Conservation (phyloP, 1,140 invertebrate species). For the Anthonomus grandis region DNA sequence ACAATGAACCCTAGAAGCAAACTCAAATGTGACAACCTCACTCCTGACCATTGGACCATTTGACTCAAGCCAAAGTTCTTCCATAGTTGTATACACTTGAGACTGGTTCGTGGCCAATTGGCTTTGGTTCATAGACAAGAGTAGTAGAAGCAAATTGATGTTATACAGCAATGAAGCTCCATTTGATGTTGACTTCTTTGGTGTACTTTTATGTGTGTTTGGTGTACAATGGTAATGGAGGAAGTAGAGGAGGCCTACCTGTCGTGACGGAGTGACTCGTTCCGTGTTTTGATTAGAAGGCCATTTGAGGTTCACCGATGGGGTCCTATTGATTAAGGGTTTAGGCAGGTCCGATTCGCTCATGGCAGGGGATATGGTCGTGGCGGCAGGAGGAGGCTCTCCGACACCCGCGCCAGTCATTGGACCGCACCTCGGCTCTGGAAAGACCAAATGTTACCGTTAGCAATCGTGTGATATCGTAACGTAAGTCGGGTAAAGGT, state of each 20-base stretch:
- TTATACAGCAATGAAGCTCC: no score
- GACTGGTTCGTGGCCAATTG: no score
- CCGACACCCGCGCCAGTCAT: conserved; percentile 51
- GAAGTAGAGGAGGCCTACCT: conserved; percentile 30
- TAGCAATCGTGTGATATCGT: no score
- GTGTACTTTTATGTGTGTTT: no score
- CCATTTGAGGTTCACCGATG: conserved; percentile 53
- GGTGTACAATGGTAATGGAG: not conserved
- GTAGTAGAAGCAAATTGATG: no score
- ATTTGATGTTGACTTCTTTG: no score
- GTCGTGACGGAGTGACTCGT: conserved; percentile 43
- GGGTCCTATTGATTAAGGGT: conserved; percentile 52
- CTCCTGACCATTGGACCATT: no score
- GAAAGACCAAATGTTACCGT: conserved; percentile 19
- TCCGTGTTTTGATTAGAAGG: conserved; percentile 36
- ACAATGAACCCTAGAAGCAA: no score
- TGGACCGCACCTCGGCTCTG: conserved; percentile 53
- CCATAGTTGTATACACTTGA: no score
- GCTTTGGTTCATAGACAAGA: no score
- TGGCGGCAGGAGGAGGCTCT: conserved; percentile 38
- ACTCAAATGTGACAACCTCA: no score
- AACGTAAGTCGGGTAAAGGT: not conserved
- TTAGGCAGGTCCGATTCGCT: conserved; percentile 53
- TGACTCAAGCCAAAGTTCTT: no score
- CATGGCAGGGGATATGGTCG: conserved; percentile 46